Evolutionary conservation across 2,888 invertebrate genomes (phyloP).

Genomic region (Oxytorus armatus): DNA sequence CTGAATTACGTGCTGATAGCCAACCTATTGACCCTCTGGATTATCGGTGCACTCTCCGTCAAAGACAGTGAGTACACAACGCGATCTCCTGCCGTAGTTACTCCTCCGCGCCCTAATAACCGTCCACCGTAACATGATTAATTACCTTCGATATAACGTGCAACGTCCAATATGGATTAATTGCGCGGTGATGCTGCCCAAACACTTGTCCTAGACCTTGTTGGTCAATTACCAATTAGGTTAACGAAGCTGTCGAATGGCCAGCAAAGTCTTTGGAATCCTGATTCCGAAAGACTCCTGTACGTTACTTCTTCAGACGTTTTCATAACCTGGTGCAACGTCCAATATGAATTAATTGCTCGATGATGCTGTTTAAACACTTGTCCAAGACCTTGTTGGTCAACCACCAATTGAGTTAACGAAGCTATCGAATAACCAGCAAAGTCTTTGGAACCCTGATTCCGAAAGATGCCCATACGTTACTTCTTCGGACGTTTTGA

Average conservation of each 20-base stretch:
- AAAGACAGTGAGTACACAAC: constrained; percentile 81
- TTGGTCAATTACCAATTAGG: constrained; percentile 46
- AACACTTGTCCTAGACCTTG: constrained; percentile 22
- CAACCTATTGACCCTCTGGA: constrained; percentile 80
- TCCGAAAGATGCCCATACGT: too few relatives aligned
- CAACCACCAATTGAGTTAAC: too few relatives aligned
- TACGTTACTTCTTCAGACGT: too few relatives aligned
- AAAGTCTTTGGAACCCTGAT: too few relatives aligned
- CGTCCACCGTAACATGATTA: constrained; percentile 33
- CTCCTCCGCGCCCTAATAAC: constrained; percentile 22
- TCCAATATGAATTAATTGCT: too few relatives aligned
- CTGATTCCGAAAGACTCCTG: neutral
- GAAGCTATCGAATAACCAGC: too few relatives aligned
- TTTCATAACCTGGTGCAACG: too few relatives aligned
- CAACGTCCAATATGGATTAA: constrained; percentile 40
- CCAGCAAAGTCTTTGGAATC: constrained; percentile 1
- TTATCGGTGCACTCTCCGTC: constrained; percentile 82
- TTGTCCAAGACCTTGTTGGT: too few relatives aligned
- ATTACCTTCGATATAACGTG: constrained; percentile 34
- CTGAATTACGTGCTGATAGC: constrained; percentile 77
- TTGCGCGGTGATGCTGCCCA: constrained; percentile 42
- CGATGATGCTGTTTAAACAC: too few relatives aligned
- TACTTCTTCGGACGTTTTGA: too few relatives aligned
- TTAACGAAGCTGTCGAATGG: constrained; percentile 42
- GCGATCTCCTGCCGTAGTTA: constrained; percentile 37